Evolutionary conservation across 2,113 vertebrate species (phyloP), one percentile per base, ranked within the genome.

Genomic region (Bubo blakistoni): DNA sequence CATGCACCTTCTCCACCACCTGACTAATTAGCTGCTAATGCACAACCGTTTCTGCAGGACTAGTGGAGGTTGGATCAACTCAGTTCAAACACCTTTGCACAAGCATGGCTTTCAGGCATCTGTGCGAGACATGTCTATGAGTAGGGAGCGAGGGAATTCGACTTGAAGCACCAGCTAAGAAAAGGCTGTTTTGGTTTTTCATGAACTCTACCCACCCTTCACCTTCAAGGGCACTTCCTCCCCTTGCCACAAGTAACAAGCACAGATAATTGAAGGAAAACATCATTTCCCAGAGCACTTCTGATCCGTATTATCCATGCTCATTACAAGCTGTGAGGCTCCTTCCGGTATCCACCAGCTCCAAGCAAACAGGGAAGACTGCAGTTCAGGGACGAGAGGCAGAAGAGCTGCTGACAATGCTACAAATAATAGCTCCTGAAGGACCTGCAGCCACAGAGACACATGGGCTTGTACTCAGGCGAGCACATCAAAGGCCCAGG

Each of bases 231-330:
- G 79, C 82, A 85, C 65, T 96, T 94, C 87, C 90, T 90, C 72
- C 17, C 71, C 44, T 70, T 61, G 59, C 63, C 92, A 92, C 66
- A 86, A 87, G 70, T 88, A 95, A 93, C 81, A 90, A 91, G 91
- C 78, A 81, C 83, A 94, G 54, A 95, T 91, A 95, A 96, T 89
- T 81, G 84, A 96, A 94, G 78, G 81, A 83, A 96, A 94, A 67
- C 20, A 79, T 62, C 3, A 46, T 95, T 96, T 93, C 73, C 87
- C 66, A 85, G 52, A 72, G 77, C 90, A 67, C 74, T 95, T 83
- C 94, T 94, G 88, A 94, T 94, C 51, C 3, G 6, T 82, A 77
- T 92, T 91, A 86, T 91, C 58, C 88, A 91, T 49, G 81, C 55
- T 95, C 10, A 30, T 76, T 90, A 81, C 34, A 58, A 86, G 29